Conservation (phyloP, 2,888 invertebrate genomes). For the Ametastegia equiseti region DNA sequence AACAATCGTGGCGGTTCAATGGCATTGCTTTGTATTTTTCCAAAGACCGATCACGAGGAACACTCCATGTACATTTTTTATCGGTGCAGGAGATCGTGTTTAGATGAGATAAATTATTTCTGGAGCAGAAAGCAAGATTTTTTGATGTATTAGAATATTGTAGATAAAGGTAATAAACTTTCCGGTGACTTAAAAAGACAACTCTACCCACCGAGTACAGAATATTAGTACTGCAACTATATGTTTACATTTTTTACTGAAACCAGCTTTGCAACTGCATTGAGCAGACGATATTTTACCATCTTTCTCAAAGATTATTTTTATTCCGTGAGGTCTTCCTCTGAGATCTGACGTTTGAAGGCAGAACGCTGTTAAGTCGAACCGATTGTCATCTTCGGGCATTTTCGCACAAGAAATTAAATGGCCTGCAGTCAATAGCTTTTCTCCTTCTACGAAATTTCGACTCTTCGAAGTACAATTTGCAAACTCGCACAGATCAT, state of each 20-base stretch:
- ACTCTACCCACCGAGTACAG: neutral
- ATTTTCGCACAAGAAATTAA: neutral
- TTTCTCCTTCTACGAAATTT: neutral
- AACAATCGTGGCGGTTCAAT: no score
- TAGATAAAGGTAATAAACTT: no score
- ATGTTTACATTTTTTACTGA: slow-evolving; percentile 35
- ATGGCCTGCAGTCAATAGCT: neutral
- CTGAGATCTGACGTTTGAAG: neutral
- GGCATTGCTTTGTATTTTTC: no score
- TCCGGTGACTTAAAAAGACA: no score
- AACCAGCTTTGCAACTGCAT: slow-evolving; percentile 28
- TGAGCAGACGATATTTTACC: slow-evolving; percentile 2
- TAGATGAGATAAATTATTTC: no score
- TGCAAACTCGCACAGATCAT: no score
- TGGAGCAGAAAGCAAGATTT: no score
- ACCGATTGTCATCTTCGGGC: neutral
- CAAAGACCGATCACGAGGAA: no score
- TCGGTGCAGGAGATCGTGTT: no score
- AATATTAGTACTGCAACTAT: slow-evolving; percentile 4
- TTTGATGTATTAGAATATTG: no score
- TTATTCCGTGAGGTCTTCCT: slow-evolving; percentile 21
- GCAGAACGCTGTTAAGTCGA: neutral
- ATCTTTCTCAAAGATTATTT: slow-evolving; percentile 12
- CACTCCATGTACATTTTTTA: no score
- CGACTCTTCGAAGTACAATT: neutral